Conservation (phyloP, 2,888 invertebrate species). For the Meloe dianella region DNA sequence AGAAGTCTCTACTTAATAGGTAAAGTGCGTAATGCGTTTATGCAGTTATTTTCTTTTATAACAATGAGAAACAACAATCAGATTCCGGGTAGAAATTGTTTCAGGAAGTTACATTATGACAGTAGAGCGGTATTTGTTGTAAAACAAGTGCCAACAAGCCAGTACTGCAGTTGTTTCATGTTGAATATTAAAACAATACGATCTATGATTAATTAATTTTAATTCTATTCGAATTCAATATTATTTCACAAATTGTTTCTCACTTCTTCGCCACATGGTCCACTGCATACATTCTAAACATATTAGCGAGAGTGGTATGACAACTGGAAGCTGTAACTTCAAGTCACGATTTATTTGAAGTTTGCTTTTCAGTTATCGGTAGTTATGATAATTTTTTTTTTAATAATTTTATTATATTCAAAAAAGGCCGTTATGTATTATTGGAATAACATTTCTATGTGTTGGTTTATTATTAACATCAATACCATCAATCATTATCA, state of each 20-base stretch:
- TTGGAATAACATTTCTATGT: neutral
- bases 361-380: neutral
- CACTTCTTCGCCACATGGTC: conserved; percentile 40
- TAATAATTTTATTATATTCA: neutral
- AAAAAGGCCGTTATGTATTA: neutral
- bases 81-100: conserved; percentile 27
- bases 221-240: neutral
- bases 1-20: conserved; percentile 16
- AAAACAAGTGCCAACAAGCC: conserved; percentile 17
- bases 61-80: conserved; percentile 26
- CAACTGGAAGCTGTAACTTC: conserved; percentile 8
- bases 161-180: neutral
- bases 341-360: neutral
- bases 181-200: neutral
- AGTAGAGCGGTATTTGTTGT: conserved; percentile 24
- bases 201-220: neutral
- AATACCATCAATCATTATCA: neutral
- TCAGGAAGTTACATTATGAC: conserved; percentile 22
- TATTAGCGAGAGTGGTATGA: conserved; percentile 7
- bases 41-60: conserved; percentile 25
- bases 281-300: conserved; percentile 37
- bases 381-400: neutral
- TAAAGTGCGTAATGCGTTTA: conserved; percentile 25
- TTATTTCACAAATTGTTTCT: conserved; percentile 43
- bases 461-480: neutral